Base-by-base conservation (phyloP, 1,140 invertebrate genomes). In the Mizuhopecten yessoensis region DNA sequence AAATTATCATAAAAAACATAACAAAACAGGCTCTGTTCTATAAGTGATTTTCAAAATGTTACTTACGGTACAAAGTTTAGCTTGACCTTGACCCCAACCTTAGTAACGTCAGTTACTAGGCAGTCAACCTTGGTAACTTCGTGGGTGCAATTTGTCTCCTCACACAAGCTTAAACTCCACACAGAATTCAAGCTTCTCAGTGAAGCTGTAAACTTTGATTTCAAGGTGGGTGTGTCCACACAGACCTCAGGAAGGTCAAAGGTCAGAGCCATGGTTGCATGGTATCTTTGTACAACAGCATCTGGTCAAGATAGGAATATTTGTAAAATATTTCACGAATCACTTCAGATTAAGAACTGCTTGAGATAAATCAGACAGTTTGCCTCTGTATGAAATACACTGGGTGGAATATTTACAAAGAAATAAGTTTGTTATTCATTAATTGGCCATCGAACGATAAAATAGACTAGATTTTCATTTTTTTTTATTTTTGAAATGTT, bases 241-340 rank as follows among this genome's bases (percentile, higher is more conserved):
- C 57, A 75, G 23, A 29, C 29, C 57, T 75, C 57, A 75, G 57
- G 57, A 75, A 75, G 57, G 57, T 75, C 57, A 75, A 75, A 75
- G 57, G 1, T 75, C 57, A 75, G 1, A 29, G 57, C 29, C 57
- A 75, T 75, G 57, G 57, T 75, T n/a, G 29, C 57, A 75, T 75
- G n/a, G 57, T 29, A 75, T 75, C 57, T 75, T 75, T 29, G 57
- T 29, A 75, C 20, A 29, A 29, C n/a, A 75, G 57, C 57, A 75
- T 75, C 57, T 75, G 57, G 57, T n/a, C 23, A 75, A n/a, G 57
- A n/a, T n/a, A n/a, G 23, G 23, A n/a, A 75, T 75, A 39, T n/a
- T n/a, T n/a, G n/a, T n/a, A n/a, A n/a, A n/a, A n/a, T n/a, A n/a
- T n/a, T n/a, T n/a, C n/a, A n/a, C n/a, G n/a, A n/a, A n/a, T n/a